These are phyloP conservation scores for Phaethornis superciliosus DNA, from an alignment of 2,113 vertebrate genomes.

Conservation along the genomic window DNA sequence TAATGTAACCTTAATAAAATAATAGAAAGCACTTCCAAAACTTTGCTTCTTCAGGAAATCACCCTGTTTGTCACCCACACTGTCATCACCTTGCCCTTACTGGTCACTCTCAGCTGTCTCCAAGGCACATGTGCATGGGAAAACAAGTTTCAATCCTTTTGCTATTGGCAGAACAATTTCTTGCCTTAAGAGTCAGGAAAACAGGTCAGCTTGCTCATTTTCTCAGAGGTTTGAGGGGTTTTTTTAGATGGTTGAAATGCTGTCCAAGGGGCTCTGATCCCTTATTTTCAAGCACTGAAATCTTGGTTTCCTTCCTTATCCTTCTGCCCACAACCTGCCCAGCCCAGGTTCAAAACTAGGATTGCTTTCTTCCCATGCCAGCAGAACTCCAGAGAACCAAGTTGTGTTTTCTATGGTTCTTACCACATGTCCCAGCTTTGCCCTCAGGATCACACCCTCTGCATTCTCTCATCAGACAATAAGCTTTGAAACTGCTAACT, in stretches of 20 bases:
- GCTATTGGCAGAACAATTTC: background rate
- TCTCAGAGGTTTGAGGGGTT: background rate
- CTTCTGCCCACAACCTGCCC: background rate
- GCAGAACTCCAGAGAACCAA: background rate
- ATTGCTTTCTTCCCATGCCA: background rate
- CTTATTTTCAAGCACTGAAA: background rate
- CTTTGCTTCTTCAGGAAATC: background rate
- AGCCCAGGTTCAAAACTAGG: background rate
- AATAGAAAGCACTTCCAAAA: background rate
- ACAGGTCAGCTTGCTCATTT: background rate
- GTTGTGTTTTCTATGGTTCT: background rate
- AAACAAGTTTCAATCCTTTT: background rate
- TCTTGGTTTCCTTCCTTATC: background rate
- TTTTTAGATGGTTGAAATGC: background rate
- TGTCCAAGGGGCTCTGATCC: background rate
- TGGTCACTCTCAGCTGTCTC: background rate
- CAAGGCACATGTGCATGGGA: fast-evolving
- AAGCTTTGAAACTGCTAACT: background rate
- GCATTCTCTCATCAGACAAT: background rate
- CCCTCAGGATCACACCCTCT: fast-evolving
- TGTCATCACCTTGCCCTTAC: background rate
- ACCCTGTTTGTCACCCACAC: background rate
- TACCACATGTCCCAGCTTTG: background rate
- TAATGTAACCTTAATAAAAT: background rate
- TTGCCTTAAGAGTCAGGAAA: background rate